Conservation (phyloP, 2,888 invertebrate species). For the Clistopyga incitator region DNA sequence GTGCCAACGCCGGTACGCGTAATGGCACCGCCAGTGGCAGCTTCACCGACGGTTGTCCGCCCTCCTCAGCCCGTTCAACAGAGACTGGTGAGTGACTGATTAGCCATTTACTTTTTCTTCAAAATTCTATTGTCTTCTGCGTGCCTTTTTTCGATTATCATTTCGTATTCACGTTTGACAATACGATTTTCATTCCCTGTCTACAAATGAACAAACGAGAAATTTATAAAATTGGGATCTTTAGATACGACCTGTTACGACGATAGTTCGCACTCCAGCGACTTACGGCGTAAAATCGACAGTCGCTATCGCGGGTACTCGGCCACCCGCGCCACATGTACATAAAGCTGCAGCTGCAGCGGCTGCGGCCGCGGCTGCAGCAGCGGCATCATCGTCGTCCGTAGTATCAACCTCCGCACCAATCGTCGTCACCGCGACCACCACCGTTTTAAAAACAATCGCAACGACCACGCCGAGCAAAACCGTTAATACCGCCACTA, state of each 20-base stretch:
- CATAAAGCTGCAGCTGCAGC: slow-evolving; percentile 76
- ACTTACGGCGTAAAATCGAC: slow-evolving; percentile 80
- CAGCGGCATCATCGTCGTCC: slow-evolving; percentile 56
- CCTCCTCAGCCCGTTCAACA: slow-evolving; percentile 86
- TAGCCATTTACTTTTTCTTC: not conserved
- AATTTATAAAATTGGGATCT: slow-evolving; percentile 8
- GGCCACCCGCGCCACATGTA: slow-evolving; percentile 76
- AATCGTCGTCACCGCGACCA: slow-evolving; percentile 79
- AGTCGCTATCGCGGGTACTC: slow-evolving; percentile 77
- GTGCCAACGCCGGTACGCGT: slow-evolving; percentile 88
- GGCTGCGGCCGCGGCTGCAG: slow-evolving; percentile 69
- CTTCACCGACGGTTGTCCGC: slow-evolving; percentile 84
- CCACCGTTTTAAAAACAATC: slow-evolving; percentile 81
- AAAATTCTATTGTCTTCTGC: not conserved
- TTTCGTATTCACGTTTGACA: too few species aligned
- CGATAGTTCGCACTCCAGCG: slow-evolving; percentile 80
- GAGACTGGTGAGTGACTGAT: slow-evolving; percentile 84
- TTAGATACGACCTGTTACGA: slow-evolving; percentile 81
- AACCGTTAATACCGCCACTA: slow-evolving; percentile 80
- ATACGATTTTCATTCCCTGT: too few species aligned
- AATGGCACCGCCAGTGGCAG: slow-evolving; percentile 85
- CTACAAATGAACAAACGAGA: too few species aligned
- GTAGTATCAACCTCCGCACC: slow-evolving; percentile 18
- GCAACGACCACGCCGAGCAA: slow-evolving; percentile 78
- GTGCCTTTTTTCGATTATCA: too few species aligned